Conservation (phyloP, 2,888 invertebrate genomes). For the Drosophila pseudotakahashii region DNA sequence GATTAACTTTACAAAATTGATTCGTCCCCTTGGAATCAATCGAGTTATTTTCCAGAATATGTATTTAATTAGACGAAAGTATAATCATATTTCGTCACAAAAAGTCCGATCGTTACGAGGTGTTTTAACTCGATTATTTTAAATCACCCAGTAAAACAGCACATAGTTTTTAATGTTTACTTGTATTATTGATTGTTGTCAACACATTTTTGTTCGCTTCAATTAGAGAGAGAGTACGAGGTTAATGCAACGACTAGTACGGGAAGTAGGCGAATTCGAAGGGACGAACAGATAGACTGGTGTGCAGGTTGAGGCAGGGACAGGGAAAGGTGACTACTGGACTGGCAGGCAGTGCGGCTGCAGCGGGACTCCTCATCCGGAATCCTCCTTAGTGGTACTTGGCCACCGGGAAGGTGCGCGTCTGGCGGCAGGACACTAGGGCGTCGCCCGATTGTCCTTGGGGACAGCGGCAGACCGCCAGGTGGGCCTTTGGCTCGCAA, state of each 20-base stretch:
- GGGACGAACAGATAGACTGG: not conserved
- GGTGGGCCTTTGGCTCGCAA: slow-evolving; percentile 90
- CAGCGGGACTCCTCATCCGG: slow-evolving; percentile 5
- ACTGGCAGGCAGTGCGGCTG: slow-evolving; percentile 71
- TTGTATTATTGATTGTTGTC: slow-evolving; percentile 20
- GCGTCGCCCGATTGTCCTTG: slow-evolving; percentile 88
- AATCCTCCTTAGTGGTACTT: slow-evolving; percentile 73
- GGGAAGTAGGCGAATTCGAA: slow-evolving; percentile 2
- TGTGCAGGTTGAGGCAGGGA: slow-evolving; percentile 1
- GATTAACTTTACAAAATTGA: no score
- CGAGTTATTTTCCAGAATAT: no score
- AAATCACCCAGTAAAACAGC: not conserved
- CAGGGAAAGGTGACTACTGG: slow-evolving; percentile 2
- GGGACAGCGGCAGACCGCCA: slow-evolving; percentile 93
- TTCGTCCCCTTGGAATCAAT: no score
- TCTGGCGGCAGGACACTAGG: slow-evolving; percentile 86
- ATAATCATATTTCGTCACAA: no score
- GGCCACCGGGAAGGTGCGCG: slow-evolving; percentile 82
- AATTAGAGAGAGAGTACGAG: slow-evolving; percentile 9
- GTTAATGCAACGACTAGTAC: slow-evolving; percentile 43
- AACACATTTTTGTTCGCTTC: slow-evolving; percentile 8
- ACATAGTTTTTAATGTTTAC: not conserved
- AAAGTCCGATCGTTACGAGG: no score
- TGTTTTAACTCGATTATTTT: no score
- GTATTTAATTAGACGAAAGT: no score